These are phyloP conservation scores for Campoletis sonorensis DNA, from an alignment of 1,140 invertebrate species.

Conservation along the genomic window DNA sequence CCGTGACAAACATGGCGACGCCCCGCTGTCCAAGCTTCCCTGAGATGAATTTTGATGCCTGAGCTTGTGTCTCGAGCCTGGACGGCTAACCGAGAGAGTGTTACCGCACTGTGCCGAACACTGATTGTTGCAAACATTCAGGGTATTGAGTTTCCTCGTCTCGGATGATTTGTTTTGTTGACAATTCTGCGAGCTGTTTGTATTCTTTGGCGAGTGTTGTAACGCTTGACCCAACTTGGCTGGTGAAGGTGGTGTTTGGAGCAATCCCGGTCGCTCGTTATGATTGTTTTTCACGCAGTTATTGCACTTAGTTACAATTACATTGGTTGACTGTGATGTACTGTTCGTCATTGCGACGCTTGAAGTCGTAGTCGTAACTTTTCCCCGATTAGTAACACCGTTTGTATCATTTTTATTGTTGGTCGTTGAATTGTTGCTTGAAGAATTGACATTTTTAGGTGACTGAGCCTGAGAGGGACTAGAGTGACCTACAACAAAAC, in stretches of 20 bases:
- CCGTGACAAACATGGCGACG: constrained; percentile 80
- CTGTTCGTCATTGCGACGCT: constrained; percentile 15
- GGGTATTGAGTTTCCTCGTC: constrained; percentile 66
- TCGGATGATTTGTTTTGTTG: constrained; percentile 64
- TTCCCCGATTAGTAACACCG: constrained; percentile 63
- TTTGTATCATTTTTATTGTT: constrained; percentile 61
- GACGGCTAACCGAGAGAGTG: constrained; percentile 73
- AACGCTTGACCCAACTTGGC: constrained; percentile 64
- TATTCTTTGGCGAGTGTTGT: constrained; percentile 73
- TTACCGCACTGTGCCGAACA: constrained; percentile 76
- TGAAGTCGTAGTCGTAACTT: constrained; percentile 55
- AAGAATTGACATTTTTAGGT: constrained; percentile 65
- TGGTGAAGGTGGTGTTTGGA: constrained; percentile 71
- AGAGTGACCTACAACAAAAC: constrained; percentile 65
- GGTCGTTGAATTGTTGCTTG: constrained; percentile 55
- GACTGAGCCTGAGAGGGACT: constrained; percentile 69
- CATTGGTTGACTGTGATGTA: constrained; percentile 41
- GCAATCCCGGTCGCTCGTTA: constrained; percentile 67
- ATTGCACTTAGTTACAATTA: constrained; percentile 68
- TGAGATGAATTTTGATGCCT: constrained; percentile 81
- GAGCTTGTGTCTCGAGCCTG: constrained; percentile 75
- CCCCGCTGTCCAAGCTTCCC: constrained; percentile 79
- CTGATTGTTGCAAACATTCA: constrained; percentile 75
- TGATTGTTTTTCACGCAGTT: constrained; percentile 74
- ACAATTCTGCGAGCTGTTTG: constrained; percentile 67